These are phyloP conservation scores for Paramuricea clavata DNA, from an alignment of 92 coral and sea anemone species.

Conservation along the genomic window DNA sequence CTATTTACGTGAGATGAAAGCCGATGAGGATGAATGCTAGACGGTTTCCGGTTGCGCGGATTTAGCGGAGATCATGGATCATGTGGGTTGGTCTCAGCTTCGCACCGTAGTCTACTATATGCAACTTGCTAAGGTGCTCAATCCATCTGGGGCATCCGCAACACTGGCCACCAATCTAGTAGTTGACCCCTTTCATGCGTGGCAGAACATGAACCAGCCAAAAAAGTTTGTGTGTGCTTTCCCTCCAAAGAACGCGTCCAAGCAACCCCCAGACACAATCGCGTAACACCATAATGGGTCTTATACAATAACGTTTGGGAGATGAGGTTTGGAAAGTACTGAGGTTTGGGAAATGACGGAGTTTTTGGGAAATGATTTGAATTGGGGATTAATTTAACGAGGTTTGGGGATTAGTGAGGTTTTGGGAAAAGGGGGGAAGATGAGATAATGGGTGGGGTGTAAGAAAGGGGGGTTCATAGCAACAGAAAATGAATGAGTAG, in stretches of 20 bases:
- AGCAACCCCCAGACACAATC: too few relatives aligned
- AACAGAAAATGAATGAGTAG: too few relatives aligned
- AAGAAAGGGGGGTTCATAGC: too few relatives aligned
- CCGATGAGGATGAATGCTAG: slow-evolving; percentile 51
- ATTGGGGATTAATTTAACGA: too few relatives aligned
- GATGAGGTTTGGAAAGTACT: too few relatives aligned
- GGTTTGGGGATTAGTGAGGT: too few relatives aligned
- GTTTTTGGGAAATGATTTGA: too few relatives aligned
- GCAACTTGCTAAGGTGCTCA: background rate
- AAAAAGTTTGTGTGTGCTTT: slow-evolving; percentile 5
- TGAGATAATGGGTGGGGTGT: too few relatives aligned
- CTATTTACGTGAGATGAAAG: slow-evolving; percentile 45
- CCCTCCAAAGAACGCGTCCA: background rate
- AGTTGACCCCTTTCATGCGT: background rate
- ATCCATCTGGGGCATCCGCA: background rate
- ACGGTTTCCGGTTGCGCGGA: slow-evolving; percentile 39
- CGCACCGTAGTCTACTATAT: background rate
- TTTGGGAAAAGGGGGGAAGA: too few relatives aligned
- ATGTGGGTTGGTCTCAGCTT: background rate
- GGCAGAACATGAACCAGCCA: background rate
- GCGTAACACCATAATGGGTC: too few relatives aligned
- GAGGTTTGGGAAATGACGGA: too few relatives aligned
- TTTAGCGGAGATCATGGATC: background rate
- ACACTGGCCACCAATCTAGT: background rate
- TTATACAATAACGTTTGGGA: too few relatives aligned